Evolutionary conservation across 2,113 vertebrate species (phyloP), one percentile per base, ranked within the genome.

Genomic region (Carettochelys insculpta): DNA sequence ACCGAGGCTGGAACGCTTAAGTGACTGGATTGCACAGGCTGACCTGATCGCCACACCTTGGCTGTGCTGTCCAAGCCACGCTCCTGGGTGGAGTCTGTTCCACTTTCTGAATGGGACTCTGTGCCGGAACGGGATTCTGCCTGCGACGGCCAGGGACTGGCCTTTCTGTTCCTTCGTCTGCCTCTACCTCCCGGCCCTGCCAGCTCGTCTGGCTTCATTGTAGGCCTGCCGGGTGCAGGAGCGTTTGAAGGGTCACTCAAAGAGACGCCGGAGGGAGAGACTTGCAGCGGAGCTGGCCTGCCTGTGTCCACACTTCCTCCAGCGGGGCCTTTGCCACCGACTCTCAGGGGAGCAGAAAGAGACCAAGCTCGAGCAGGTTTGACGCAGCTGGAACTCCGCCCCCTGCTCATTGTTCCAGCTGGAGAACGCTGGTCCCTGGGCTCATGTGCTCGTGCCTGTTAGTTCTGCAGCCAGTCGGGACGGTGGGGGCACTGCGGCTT

Each of bases 191-290:
- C 77, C 41, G 9, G 54, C 43, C n/a, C 0, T 2, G 17, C 11
- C 53, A 83, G 43, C 82, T 56, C 80, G 51, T 8, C 14, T n/a
- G n/a, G 0, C 0, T 52, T 43, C 77, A 20, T 8, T 14, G 6
- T 3, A 5, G 31, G 47, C 38, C 6, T 78, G 77, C 14, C 5
- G 29, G 34, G 48, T 14, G 1, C 19, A 10, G 0, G 0, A n/a
- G 5, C 0, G 0, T 41, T 92, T 58, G 47, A 89, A 52, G 50
- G 47, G 52, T 65, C 17, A 65, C 14, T 65, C 77, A 34, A 27
- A 0, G 1, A 82, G 38, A 34, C 0, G 2, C 17, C 10, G 0
- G 5, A 81, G 80, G 22, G 34, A 43, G 10, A 17, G 29, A 4
- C 14, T 9, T 52, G 51, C 13, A 31, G 13, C 34, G 47, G 16